Percentiles rank a stretch among this genome's conserved stretches.
Evolutionary conservation across 2,888 invertebrate genomes (phyloP).

Genomic region (Phalera bucephala): DNA sequence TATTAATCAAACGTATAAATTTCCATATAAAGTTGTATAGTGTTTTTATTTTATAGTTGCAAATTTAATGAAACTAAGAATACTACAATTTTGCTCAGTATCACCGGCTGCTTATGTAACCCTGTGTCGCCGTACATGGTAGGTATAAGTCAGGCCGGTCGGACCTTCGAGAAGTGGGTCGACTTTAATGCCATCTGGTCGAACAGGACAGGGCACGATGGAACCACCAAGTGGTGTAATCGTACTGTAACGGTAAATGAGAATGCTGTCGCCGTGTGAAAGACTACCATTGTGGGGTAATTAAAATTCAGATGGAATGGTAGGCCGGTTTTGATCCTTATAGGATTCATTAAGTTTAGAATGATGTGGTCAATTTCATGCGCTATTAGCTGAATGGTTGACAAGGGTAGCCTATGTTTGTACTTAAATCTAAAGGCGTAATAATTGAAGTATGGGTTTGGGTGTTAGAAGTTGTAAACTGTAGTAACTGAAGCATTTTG

Average conservation of each 20-base stretch:
- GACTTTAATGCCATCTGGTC: conserved; percentile 74
- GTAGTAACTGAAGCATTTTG: too few species aligned
- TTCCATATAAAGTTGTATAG: conserved; percentile 19
- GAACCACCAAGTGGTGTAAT: conserved; percentile 53
- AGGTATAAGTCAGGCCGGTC: conserved; percentile 56
- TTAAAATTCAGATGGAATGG: conserved; percentile 38
- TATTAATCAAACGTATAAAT: conserved; percentile 32
- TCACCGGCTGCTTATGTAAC: conserved; percentile 57
- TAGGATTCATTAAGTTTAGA: conserved; percentile 21
- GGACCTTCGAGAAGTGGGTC: conserved; percentile 79
- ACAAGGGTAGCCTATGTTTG: too few species aligned
- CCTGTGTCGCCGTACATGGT: conserved; percentile 67
- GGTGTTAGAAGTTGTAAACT: too few species aligned
- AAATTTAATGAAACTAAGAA: conserved; percentile 29
- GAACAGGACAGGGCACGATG: conserved; percentile 61
- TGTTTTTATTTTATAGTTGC: conserved; percentile 22
- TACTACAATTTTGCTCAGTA: conserved; percentile 32
- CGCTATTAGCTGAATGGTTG: too few species aligned
- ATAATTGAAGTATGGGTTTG: too few species aligned
- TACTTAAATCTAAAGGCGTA: too few species aligned
- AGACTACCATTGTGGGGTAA: conserved; percentile 35
- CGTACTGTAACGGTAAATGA: conserved; percentile 53
- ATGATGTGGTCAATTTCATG: too few species aligned
- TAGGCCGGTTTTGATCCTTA: conserved; percentile 32
- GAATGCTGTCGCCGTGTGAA: conserved; percentile 39